These are phyloP conservation scores for Toxotes lorentzi DNA, from an alignment of 2,797 vertebrate species.

Conservation along the genomic window DNA sequence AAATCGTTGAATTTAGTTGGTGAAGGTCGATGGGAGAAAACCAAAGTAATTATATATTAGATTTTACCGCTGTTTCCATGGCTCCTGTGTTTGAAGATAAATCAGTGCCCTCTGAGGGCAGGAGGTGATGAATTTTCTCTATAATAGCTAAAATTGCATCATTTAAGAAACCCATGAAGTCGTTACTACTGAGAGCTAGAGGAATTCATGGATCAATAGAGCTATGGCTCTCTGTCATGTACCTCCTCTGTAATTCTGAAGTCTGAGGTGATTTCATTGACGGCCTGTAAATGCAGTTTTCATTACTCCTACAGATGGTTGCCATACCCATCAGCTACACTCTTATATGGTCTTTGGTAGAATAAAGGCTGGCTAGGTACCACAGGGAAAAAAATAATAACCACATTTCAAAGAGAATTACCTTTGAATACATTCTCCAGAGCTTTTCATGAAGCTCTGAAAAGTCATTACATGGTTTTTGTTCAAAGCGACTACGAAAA, in stretches of 20 bases:
- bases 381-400: slow-evolving; percentile 3
- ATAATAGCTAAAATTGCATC: no score
- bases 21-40: no score
- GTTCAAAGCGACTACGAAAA: slow-evolving; percentile 9
- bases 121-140: no score
- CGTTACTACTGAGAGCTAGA: no score
- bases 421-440: slow-evolving; percentile 34
- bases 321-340: not conserved
- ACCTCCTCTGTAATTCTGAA: not conserved
- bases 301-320: slow-evolving; percentile 6
- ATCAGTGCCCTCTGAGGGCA: no score
- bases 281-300: slow-evolving; percentile 10
- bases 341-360: not conserved
- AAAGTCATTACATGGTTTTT: not conserved
- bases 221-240: not conserved
- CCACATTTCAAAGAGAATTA: slow-evolving; percentile 25
- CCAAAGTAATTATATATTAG: no score
- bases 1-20: no score
- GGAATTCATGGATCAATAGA: no score
- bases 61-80: no score
- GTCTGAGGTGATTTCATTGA: not conserved
- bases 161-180: no score
- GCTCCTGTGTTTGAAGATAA: no score
- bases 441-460: slow-evolving; percentile 31
- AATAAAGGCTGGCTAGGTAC: slow-evolving; percentile 11